These are phyloP conservation scores for Pterocles burchelli DNA, from an alignment of 2,113 vertebrate species.

Conservation along the genomic window DNA sequence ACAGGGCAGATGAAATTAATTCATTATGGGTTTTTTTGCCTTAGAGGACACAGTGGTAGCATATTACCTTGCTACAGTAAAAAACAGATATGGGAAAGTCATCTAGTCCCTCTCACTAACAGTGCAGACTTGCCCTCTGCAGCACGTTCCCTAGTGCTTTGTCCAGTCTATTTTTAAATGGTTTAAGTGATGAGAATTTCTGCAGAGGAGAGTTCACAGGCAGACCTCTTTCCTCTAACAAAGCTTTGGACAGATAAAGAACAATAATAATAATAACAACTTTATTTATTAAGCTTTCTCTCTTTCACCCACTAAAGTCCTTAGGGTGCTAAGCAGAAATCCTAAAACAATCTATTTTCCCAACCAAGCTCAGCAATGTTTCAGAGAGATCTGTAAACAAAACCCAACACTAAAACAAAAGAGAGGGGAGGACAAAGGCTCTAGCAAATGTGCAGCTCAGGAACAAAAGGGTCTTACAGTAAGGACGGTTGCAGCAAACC, in stretches of 20 bases:
- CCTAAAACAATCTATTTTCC: neutral
- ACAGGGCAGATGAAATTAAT: conserved; percentile 27
- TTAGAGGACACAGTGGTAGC: neutral
- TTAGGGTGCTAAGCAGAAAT: neutral
- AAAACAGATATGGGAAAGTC: conserved; percentile 55
- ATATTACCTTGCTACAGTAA: conserved; percentile 15
- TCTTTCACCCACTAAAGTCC: neutral
- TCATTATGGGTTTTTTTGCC: neutral
- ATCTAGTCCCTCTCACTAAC: neutral
- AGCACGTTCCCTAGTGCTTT: conserved; percentile 43
- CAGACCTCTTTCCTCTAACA: conserved; percentile 8
- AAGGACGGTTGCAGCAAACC: neutral
- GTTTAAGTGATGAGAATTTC: conserved; percentile 63
- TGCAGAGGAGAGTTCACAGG: conserved; percentile 48
- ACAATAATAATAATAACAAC: neutral
- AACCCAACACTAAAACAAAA: neutral
- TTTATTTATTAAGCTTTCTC: neutral
- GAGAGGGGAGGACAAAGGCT: neutral
- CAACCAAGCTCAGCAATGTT: neutral
- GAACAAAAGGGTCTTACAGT: neutral
- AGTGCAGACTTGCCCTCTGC: conserved; percentile 41
- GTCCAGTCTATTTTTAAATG: conserved; percentile 62
- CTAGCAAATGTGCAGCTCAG: neutral
- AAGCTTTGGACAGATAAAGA: neutral
- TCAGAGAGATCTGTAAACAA: neutral